These are phyloP conservation scores for Leptopilina drosophilae DNA, from an alignment of 2,888 invertebrate genomes.

Conservation along the genomic window DNA sequence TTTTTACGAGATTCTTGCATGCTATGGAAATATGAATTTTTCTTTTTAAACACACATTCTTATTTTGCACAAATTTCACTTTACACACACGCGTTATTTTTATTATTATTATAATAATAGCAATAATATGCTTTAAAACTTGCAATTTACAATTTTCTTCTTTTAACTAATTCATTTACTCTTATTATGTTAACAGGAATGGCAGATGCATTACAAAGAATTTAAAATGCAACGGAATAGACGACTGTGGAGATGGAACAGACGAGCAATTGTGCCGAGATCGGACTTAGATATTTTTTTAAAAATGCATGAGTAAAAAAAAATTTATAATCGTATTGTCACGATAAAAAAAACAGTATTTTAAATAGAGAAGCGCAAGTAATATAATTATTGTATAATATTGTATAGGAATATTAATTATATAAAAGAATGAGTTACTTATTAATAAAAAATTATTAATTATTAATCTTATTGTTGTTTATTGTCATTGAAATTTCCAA, in stretches of 20 bases:
- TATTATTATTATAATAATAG: not conserved
- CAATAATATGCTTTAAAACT: not conserved
- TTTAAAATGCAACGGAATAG: slow-evolving; percentile 82
- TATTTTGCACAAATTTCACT: not conserved
- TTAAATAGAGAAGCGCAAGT: slow-evolving; percentile 52
- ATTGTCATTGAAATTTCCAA: too few relatives aligned
- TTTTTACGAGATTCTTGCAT: slow-evolving; percentile 4
- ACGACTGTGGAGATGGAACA: slow-evolving; percentile 83
- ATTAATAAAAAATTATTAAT: slow-evolving; percentile 34
- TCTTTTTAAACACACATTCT: not conserved
- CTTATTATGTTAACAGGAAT: slow-evolving; percentile 78
- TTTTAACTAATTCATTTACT: not conserved
- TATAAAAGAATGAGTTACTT: slow-evolving; percentile 47
- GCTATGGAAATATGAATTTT: not conserved
- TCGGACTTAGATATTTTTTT: slow-evolving; percentile 59
- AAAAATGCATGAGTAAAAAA: slow-evolving; percentile 49
- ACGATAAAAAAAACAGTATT: slow-evolving; percentile 57
- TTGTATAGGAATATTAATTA: slow-evolving; percentile 51
- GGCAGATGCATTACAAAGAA: slow-evolving; percentile 81
- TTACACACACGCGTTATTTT: not conserved
- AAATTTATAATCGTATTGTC: slow-evolving; percentile 44
- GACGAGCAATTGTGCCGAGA: slow-evolving; percentile 81
- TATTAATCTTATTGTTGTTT: not conserved
- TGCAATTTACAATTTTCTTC: not conserved
- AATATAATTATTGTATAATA: slow-evolving; percentile 54